These are phyloP conservation scores for Berghia stephanieae DNA, from an alignment of 1,140 invertebrate genomes.

Conservation along the genomic window DNA sequence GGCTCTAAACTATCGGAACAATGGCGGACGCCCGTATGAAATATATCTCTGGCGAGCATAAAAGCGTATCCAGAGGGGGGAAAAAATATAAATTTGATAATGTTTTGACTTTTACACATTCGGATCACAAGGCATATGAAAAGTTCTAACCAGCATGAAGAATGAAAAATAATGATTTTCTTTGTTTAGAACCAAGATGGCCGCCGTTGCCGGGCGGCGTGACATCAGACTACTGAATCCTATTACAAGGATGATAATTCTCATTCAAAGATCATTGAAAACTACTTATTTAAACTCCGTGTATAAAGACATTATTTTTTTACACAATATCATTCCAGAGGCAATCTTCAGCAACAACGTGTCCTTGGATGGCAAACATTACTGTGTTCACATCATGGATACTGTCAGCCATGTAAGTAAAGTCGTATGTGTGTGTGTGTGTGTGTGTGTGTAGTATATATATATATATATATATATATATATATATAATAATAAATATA, in stretches of 20 bases:
- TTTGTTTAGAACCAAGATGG: background rate
- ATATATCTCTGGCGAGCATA: too few relatives aligned
- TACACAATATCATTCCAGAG: slow-evolving; percentile 38
- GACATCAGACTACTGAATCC: background rate
- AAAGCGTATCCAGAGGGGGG: too few relatives aligned
- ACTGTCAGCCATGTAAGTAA: slow-evolving; percentile 33
- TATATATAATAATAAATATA: background rate
- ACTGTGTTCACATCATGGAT: slow-evolving; percentile 51
- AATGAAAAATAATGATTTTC: background rate
- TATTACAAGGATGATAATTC: too few relatives aligned
- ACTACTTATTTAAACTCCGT: background rate
- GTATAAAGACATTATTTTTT: background rate
- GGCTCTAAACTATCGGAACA: too few relatives aligned
- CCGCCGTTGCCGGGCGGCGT: background rate
- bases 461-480: background rate
- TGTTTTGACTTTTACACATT: too few relatives aligned
- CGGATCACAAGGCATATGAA: too few relatives aligned
- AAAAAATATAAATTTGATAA: too few relatives aligned
- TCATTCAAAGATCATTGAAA: background rate
- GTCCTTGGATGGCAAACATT: slow-evolving; percentile 48
- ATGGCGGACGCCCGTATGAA: too few relatives aligned
- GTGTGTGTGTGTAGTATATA: background rate
- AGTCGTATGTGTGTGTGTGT: background rate
- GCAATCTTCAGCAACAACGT: slow-evolving; percentile 46
- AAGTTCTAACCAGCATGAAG: too few relatives aligned